Base-by-base conservation (phyloP, 2,888 invertebrate genomes). In the Aelia acuminata region DNA sequence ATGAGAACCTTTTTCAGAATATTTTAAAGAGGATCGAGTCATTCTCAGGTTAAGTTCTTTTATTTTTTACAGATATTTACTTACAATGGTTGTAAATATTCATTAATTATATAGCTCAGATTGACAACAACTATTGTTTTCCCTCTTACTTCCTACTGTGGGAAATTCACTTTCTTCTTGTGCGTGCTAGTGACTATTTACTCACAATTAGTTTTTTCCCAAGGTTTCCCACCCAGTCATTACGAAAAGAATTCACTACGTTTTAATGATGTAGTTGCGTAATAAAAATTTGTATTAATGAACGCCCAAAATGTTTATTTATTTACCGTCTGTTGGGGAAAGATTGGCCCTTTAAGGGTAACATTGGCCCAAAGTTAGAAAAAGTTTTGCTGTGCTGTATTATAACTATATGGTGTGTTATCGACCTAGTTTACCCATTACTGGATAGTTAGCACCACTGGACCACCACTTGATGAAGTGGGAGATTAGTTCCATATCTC, bases 1-100 rank as follows among this genome's bases (percentile, higher is more conserved):
- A n/a, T 22, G 7, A 3, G n/a, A 5, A 53, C 53, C 22, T n/a
- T 22, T 22, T 7, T 1, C 18, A 15, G 18, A 22, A 5, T 5
- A 0, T 53, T 53, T 53, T 53, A 8, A 53, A 3, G 53, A 53
- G 3, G 50, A 53, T n/a, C n/a, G 8, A 10, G 7, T 7, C 7
- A 53, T 53, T n/a, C n/a, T n/a, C n/a, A n/a, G 22, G 22, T 53
- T 53, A 5, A 22, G 53, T 26, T 5, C 4, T 31, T 35, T 70
- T 18, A 18, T 18, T 35, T 7, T 35, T 70, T 70, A 18, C 26
- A 35, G 26, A 35, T 1, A 35, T 63, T 31, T 35, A 70, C 63
- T 70, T 7, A 70, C 63, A 70, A 70, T 70, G 18, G 18, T 70
- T 35, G 63, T 70, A 70, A 70, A 70, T 70, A 35, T 70, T 70